Evolutionary conservation across 2,888 invertebrate genomes (phyloP).

Genomic region (Dynastes tityus): DNA sequence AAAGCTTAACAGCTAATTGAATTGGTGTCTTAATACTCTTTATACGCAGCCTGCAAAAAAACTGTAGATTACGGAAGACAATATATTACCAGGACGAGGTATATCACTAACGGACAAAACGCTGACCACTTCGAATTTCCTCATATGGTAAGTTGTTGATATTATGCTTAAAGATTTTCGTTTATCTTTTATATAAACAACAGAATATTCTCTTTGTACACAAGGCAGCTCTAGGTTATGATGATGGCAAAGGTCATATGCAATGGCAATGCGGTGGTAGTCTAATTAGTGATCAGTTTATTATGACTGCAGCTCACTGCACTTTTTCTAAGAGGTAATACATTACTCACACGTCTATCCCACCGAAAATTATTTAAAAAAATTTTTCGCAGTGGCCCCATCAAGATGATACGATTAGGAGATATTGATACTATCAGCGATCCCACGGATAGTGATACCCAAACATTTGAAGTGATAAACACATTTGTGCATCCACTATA

Average conservation of each 20-base stretch:
- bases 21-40: background rate
- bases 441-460: conserved; percentile 57
- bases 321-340: conserved; percentile 12
- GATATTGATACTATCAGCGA: conserved; percentile 66
- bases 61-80: conserved; percentile 23
- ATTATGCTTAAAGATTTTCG: background rate
- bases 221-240: conserved; percentile 54
- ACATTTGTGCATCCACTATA: conserved; percentile 69
- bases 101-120: conserved; percentile 23
- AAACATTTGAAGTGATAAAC: conserved; percentile 63
- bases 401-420: conserved; percentile 67
- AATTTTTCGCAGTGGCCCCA: conserved; percentile 62
- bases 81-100: conserved; percentile 9
- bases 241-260: conserved; percentile 58
- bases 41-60: conserved; percentile 9
- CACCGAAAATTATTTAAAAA: too few species aligned
- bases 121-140: conserved; percentile 41
- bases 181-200: background rate
- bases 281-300: conserved; percentile 75
- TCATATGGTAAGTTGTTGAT: conserved; percentile 25
- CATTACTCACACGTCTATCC: background rate
- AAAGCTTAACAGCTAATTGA: background rate
- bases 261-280: conserved; percentile 77
- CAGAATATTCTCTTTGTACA: background rate
- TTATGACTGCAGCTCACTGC: conserved; percentile 80